Evolutionary conservation across 2,113 vertebrate species (phyloP), one percentile per base, ranked within the genome.

Genomic region (Syngnathus typhle): DNA sequence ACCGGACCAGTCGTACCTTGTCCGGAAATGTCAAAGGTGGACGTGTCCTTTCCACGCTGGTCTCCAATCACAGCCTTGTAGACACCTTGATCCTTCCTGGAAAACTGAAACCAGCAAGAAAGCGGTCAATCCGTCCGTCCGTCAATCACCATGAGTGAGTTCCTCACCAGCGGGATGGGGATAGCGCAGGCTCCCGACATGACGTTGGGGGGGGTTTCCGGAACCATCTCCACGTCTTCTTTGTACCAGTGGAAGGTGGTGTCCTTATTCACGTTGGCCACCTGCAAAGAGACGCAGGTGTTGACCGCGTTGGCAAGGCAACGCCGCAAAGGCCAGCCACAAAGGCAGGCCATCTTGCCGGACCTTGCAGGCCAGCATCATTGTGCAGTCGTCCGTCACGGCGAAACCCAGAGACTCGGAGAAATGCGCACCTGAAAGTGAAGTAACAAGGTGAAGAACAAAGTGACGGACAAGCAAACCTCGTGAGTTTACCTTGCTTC

Each of bases 261-360:
- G 61, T 99, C 96, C 77, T 93, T 99, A 90, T 94, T 96, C 55
- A 90, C 94, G 60, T 98, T 99, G 0, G 96, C 96, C 59, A 96
- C 86, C 96, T 99, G 64, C 39, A 9, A 75, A n/a, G 67, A 10
- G 65, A 23, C 46, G 8, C 60, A 65, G 7, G 6, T 8, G 23
- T 37, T 47, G 63, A 32, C 8, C 15, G 46, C n/a, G 0, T 8
- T 12, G 19, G 16, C 2, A 44, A 39, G 6, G 7, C 23, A 44
- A 52, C 27, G 23, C 23, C n/a, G n/a, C n/a, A n/a, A n/a, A n/a
- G n/a, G 27, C 27, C 27, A n/a, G 19, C 49, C 19, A 11, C 19
- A n/a, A 41, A 18, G 15, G 18, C 11, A 23, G 19, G 44, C 6
- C 13, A 46, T 0, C 27, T 32, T 32, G 23, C 6, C 10, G 16